Conservation (phyloP, 2,113 vertebrate species). For the Coryphaenoides rupestris region DNA sequence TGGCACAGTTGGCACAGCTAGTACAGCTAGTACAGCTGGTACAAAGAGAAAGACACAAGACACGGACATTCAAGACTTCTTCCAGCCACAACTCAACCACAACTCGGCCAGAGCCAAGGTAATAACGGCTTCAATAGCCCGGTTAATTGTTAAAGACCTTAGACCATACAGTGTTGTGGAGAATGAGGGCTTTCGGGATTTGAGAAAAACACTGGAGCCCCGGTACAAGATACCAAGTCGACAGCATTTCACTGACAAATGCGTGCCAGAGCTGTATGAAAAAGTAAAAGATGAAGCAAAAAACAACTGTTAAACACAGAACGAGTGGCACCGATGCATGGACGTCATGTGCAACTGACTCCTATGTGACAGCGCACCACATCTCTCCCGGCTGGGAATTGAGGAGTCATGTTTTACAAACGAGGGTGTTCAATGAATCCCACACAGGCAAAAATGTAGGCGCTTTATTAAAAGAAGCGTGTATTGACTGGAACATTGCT, state of each 20-base stretch:
- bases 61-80: neutral
- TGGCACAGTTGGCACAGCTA: neutral
- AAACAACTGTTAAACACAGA: neutral
- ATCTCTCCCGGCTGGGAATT: neutral
- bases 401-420: neutral
- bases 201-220: neutral
- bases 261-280: neutral
- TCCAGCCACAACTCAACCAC: neutral
- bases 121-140: neutral
- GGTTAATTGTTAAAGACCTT: neutral
- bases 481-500: conserved; percentile 1
- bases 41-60: too few species aligned
- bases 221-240: neutral
- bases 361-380: neutral
- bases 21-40: neutral
- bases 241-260: neutral
- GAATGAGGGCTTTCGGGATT: neutral
- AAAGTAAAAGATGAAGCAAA: neutral
- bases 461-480: neutral
- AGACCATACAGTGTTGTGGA: conserved; percentile 3
- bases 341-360: neutral
- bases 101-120: conserved; percentile 1
- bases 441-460: neutral
- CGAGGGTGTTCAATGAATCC: neutral
- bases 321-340: neutral